A percentile compares a stretch with the other conserved stretches of the same genome.
These are phyloP conservation scores for Mantis religiosa DNA, from an alignment of 2,888 invertebrate genomes.

Conservation along the genomic window DNA sequence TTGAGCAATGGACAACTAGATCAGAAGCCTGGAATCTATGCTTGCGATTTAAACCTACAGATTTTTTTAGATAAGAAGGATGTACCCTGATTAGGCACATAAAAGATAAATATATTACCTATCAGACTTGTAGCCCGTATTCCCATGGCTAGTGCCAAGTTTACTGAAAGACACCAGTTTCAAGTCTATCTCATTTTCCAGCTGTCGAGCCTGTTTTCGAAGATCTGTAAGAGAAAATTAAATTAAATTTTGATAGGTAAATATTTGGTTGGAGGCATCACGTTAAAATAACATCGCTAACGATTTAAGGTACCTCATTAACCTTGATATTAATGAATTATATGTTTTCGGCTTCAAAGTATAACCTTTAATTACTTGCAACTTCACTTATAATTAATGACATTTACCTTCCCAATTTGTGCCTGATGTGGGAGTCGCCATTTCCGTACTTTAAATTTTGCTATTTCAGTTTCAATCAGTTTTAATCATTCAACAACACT, in stretches of 20 bases:
- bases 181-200: conserved; percentile 95
- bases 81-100: not conserved
- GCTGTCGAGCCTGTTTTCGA: conserved; percentile 83
- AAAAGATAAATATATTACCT: conserved; percentile 25
- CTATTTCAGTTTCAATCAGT: not conserved
- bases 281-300: not conserved
- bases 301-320: not conserved
- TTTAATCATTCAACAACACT: no score
- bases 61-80: no score
- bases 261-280: not conserved
- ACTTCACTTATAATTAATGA: not conserved
- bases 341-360: not conserved
- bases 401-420: conserved; percentile 10
- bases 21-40: no score
- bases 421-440: not conserved
- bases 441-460: not conserved
- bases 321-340: not conserved
- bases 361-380: not conserved
- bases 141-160: conserved; percentile 64
- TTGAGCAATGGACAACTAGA: no score
- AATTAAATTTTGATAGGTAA: not conserved
- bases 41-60: no score
- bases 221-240: conserved; percentile 59
- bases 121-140: conserved; percentile 32
- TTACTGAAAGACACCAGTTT: conserved; percentile 95